Base-by-base conservation (phyloP, 2,888 invertebrate genomes). In the Byasa hedistus region DNA sequence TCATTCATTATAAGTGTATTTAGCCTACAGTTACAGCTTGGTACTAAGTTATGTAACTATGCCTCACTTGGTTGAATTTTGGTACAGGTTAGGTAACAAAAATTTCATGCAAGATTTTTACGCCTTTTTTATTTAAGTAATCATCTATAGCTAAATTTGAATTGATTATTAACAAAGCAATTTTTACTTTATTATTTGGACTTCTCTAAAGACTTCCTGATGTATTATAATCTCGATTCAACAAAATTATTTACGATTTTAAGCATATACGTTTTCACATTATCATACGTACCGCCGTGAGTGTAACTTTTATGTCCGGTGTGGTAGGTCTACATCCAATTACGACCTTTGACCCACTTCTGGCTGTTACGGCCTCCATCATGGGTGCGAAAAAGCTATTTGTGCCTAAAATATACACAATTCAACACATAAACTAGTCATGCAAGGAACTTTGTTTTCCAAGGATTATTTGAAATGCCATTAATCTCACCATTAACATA, bases 251-350 rank as follows among this genome's bases (percentile, higher is more conserved):
- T 66, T 12, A 36, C 52, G 23, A 19, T 27, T 39, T 56, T 27
- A n/a, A 66, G 55, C 59, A 63, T 63, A 44, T 51, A 64, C 39
- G 63, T 64, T 57, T 60, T 56, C 55, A 57, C 54, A 44, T 61
- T 61, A 64, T 57, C 62, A 88, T 90, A 91, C 91, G 77, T 91
- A 91, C 91, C 89, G 76, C 72, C 68, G 71, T 72, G 71, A 91
- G 79, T 68, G 74, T 76, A 68, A 91, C 84, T 72, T 83, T 75
- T 73, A 88, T 79, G 70, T 91, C 90, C 70, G 91, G 89, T 75
- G 85, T 85, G 57, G 88, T 85, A 59, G 91, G 91, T 82, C 84
- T 89, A 90, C 91, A 91, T 80, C 84, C 87, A 72, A 90, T 84
- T 69, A 89, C 75, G 70, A 86, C 79, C 71, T 79, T 82, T 70